phyloP scores from a whole-genome alignment of 2,113 vertebrate species.

The Ivindomyrus marchei region DNA sequence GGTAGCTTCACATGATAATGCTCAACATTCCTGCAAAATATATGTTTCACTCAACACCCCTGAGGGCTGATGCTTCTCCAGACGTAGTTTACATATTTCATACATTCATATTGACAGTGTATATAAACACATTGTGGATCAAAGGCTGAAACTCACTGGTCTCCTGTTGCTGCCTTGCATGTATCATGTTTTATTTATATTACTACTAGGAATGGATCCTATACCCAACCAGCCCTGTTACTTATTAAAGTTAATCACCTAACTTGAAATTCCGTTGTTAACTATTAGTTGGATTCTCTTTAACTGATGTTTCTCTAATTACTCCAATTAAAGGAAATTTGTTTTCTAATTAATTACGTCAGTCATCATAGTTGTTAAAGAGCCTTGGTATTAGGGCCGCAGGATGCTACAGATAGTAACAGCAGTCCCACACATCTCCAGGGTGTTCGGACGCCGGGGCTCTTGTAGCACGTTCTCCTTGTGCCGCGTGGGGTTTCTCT shows the following conservation, averaged over 20 bases:
- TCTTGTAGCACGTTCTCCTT: not conserved
- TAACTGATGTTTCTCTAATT: not conserved
- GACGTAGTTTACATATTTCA: not conserved
- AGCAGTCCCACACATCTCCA: not conserved
- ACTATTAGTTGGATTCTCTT: not conserved
- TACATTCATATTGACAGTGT: not conserved
- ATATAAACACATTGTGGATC: not conserved
- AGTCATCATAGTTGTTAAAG: not conserved
- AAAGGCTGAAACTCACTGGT: not conserved
- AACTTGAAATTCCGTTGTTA: not conserved
- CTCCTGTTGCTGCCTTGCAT: not conserved
- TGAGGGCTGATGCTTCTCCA: not conserved
- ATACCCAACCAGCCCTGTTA: not conserved
- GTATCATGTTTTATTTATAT: constrained; percentile 1
- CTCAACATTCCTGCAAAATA: not conserved
- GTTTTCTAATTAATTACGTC: not conserved
- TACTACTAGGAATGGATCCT: not conserved
- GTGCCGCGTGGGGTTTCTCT: not conserved
- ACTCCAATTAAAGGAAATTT: not conserved
- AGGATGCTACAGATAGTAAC: not conserved
- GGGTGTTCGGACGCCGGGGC: not conserved
- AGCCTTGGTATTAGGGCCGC: not conserved
- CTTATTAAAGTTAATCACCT: not conserved
- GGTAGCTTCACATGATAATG: not conserved
- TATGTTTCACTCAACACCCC: not conserved